Evolutionary conservation across 2,113 vertebrate genomes (phyloP), one percentile per base, ranked within the genome.

Genomic region (Rhipidura dahli): DNA sequence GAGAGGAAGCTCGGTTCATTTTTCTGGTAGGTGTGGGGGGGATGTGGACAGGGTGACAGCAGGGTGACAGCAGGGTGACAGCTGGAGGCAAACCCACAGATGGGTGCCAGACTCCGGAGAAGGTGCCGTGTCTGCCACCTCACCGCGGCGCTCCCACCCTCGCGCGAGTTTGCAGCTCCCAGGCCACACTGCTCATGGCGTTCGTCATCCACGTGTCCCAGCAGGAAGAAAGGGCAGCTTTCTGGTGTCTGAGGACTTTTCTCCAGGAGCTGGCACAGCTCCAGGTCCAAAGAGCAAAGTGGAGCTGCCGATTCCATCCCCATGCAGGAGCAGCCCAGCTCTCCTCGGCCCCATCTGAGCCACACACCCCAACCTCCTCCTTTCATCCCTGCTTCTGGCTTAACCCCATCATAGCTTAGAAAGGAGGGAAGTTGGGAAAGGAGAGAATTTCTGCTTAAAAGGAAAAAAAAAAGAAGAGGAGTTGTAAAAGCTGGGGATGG

Each of bases 151-250:
- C 66, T 28, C 37, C 45, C 50, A 30, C 16, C 9, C 47, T 49
- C 1, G 0, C 1, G 0, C 10, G 51, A n/a, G 14, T 11, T 39
- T 45, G 85, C 8, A 47, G 75, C 39, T 71, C 40, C 49, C 49
- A 12, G 50, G 40, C 82, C 21, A 7, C 0, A 2, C 27, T 9
- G 57, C 16, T 60, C 7, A 0, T n/a, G 30, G n/a, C 1, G 1
- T 37, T 65, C 3, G 0, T 14, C 10, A 24, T 49, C 51, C 73
- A 60, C 37, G 8, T 15, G 21, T 77, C 57, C 50, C 64, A 60
- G 50, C 80, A 90, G 76, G 76, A 88, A 75, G 69, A 40, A 57
- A 69, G 8, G 6, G 3, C 28, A 47, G 18, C 31, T 68, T 76
- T 30, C 68, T 0, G 0, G 65, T 9, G 17, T 2, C 16, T 0